These are phyloP conservation scores for Anolis carolinensis DNA, from an alignment of 2,113 vertebrate genomes.

Conservation along the genomic window DNA sequence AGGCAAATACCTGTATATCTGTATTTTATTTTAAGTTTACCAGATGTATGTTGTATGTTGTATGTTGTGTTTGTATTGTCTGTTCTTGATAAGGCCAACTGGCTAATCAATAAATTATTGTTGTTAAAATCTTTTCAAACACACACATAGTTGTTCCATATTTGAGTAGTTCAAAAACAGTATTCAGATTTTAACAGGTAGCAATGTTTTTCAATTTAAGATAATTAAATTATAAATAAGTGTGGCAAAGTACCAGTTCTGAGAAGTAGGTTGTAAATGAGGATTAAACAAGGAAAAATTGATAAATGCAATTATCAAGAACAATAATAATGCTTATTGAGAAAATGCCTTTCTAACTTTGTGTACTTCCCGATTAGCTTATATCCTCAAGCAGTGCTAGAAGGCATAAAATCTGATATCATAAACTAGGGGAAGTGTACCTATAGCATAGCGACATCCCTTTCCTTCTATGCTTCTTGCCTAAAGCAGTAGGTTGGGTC, in stretches of 20 bases:
- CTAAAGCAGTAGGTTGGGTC: constrained; percentile 37
- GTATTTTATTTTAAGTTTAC: too few species aligned
- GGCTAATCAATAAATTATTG: too few species aligned
- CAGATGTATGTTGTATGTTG: too few species aligned
- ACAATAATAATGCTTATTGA: constrained; percentile 39
- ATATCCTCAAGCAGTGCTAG: constrained; percentile 34
- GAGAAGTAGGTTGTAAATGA: not conserved
- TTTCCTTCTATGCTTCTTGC: constrained; percentile 12
- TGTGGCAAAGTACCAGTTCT: not conserved
- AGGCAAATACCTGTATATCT: too few species aligned
- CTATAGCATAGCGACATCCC: constrained; percentile 53
- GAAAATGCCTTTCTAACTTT: constrained; percentile 21
- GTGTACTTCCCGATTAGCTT: not conserved
- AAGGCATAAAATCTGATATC: constrained; percentile 47
- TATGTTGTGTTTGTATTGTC: too few species aligned
- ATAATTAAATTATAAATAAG: not conserved
- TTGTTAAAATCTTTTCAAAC: too few species aligned
- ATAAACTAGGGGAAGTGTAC: constrained; percentile 49
- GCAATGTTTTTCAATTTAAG: not conserved
- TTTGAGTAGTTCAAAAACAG: not conserved
- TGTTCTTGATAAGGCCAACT: too few species aligned
- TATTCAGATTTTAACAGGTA: too few species aligned
- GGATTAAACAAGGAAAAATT: not conserved
- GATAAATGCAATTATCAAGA: constrained; percentile 28
- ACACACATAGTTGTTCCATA: not conserved